These are phyloP conservation scores for Drosophila albomicans DNA, from an alignment of 1,140 invertebrate species.

Conservation along the genomic window DNA sequence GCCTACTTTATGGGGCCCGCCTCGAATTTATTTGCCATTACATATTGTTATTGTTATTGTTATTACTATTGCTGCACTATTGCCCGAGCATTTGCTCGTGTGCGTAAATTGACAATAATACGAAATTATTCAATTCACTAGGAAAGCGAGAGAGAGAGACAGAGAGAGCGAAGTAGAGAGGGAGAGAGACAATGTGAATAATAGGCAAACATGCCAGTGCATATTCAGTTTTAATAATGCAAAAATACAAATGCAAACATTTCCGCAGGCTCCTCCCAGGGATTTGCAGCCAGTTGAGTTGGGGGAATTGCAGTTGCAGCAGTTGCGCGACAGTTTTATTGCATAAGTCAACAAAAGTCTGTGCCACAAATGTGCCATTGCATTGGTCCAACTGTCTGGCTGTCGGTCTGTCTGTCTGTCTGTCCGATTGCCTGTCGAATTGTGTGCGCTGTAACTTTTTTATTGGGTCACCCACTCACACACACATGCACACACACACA, in stretches of 20 bases:
- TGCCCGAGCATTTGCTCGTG: slow-evolving; percentile 59
- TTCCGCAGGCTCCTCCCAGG: slow-evolving; percentile 63
- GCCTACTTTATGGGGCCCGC: slow-evolving; percentile 67
- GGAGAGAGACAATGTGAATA: slow-evolving; percentile 49
- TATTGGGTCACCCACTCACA: slow-evolving; percentile 70
- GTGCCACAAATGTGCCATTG: slow-evolving; percentile 68
- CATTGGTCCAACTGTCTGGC: slow-evolving; percentile 5
- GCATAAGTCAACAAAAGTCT: slow-evolving; percentile 82
- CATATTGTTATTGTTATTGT: slow-evolving; percentile 34
- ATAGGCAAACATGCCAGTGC: slow-evolving; percentile 55
- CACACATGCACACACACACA: slow-evolving; percentile 31
- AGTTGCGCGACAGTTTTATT: slow-evolving; percentile 83
- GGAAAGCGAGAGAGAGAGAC: not conserved
- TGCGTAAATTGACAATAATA: slow-evolving; percentile 72
- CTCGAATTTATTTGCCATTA: slow-evolving; percentile 49
- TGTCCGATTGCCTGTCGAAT: slow-evolving; percentile 35
- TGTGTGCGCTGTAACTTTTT: slow-evolving; percentile 57
- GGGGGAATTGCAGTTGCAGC: slow-evolving; percentile 60
- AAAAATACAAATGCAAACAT: slow-evolving; percentile 83
- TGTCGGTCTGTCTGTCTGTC: slow-evolving; percentile 14
- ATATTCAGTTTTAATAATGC: slow-evolving; percentile 84
- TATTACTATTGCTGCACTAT: slow-evolving; percentile 54
- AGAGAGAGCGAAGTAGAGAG: not conserved
- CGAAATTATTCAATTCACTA: slow-evolving; percentile 64
- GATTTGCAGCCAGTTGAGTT: slow-evolving; percentile 36